These are phyloP conservation scores for Babyrousa celebensis DNA, from an alignment of 2,797 vertebrate species.

Conservation along the genomic window DNA sequence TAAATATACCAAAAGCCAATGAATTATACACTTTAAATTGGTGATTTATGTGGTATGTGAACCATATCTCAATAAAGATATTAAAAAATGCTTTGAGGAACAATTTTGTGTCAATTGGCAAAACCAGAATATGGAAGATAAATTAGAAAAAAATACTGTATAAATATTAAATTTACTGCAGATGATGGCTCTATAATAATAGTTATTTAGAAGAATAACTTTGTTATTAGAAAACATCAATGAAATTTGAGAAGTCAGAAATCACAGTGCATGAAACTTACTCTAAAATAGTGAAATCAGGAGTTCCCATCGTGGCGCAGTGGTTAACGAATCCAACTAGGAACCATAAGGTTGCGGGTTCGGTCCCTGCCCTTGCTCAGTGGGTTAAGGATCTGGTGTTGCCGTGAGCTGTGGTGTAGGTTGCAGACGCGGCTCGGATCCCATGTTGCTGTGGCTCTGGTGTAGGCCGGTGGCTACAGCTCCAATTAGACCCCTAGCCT, in stretches of 20 bases:
- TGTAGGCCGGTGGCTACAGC: too few species aligned
- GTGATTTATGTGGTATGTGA: not conserved
- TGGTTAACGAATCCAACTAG: too few species aligned
- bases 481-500: too few species aligned
- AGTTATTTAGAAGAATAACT: not conserved
- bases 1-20: too few species aligned
- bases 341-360: too few species aligned
- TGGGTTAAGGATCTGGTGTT: too few species aligned
- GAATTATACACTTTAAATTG: not conserved
- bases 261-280: not conserved
- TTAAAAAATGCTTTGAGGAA: not conserved
- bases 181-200: not conserved
- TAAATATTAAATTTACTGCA: not conserved
- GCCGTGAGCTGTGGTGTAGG: too few species aligned
- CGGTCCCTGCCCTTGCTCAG: too few species aligned
- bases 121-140: not conserved
- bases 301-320: too few species aligned
- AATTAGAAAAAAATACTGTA: not conserved
- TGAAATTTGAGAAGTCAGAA: not conserved
- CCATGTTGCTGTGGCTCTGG: too few species aligned
- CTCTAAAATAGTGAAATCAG: too few species aligned
- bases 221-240: constrained; percentile 14
- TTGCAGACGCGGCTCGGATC: too few species aligned
- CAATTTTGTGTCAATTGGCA: not conserved
- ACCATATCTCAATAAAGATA: not conserved